Percentiles rank a stretch among this genome's conserved stretches.
Evolutionary conservation across 2,797 vertebrate genomes (phyloP).

Genomic region (Micrastur ruficollis): DNA sequence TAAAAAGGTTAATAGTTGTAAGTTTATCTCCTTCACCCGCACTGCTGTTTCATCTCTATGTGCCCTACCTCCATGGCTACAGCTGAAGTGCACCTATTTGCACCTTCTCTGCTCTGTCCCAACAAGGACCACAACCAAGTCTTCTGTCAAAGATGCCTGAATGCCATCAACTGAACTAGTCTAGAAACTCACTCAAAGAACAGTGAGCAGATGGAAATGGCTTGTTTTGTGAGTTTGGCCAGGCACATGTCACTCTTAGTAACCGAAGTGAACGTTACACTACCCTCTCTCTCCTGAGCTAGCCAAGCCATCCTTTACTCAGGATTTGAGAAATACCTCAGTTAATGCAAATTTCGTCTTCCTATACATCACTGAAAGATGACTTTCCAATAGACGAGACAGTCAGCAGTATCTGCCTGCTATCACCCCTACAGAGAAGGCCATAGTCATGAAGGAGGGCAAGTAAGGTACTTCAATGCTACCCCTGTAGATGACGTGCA

Average conservation of each 20-base stretch:
- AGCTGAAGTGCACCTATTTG: not conserved
- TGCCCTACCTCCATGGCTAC: not conserved
- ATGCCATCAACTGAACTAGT: not conserved
- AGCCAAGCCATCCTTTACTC: not conserved
- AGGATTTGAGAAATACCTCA: not conserved
- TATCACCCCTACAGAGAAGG: not conserved
- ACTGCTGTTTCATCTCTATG: not conserved
- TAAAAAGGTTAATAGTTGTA: not conserved
- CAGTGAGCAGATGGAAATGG: not conserved
- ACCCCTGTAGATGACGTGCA: not conserved
- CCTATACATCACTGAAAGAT: not conserved
- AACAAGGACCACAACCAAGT: not conserved
- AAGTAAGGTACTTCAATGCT: not conserved
- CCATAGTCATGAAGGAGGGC: not conserved
- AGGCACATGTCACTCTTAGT: accelerated
- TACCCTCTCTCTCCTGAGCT: not conserved
- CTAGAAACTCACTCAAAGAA: not conserved
- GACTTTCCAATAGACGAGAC: not conserved
- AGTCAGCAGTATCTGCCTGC: not conserved
- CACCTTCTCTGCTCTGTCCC: not conserved
- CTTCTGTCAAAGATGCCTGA: not conserved
- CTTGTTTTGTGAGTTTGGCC: not conserved
- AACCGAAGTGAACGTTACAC: not conserved
- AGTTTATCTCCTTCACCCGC: not conserved
- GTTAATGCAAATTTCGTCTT: not conserved